phyloP scores from a whole-genome alignment of 2,113 vertebrate species.

The Eulemur macaco region DNA sequence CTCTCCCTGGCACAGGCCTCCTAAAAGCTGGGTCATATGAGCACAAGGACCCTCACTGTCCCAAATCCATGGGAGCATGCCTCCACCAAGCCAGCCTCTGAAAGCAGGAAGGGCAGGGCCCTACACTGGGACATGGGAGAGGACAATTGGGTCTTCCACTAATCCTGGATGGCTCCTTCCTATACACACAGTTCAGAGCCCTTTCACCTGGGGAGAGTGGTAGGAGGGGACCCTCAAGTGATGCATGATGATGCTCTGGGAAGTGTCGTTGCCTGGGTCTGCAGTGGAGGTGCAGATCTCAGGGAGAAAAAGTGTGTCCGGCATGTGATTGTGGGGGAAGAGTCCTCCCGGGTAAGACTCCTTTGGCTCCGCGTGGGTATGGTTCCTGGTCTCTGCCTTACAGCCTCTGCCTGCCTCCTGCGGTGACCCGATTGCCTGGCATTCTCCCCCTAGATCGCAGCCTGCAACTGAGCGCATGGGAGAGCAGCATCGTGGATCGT shows the following conservation, averaged over 20 bases:
- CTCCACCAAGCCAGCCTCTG: neutral
- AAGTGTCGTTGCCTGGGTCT: constrained; percentile 39
- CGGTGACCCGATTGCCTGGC: neutral
- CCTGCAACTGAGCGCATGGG: constrained; percentile 93
- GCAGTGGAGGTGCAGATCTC: constrained; percentile 31
- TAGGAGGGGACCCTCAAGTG: neutral
- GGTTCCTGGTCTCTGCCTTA: neutral
- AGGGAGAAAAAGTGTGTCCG: neutral
- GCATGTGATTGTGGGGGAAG: neutral
- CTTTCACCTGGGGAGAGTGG: neutral
- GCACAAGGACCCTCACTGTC: neutral
- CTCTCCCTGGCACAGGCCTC: neutral
- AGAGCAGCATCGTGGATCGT: constrained; percentile 98
- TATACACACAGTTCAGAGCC: neutral
- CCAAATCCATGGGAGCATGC: neutral
- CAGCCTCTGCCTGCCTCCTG: neutral
- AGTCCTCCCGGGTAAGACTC: neutral
- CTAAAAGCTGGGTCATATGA: constrained; percentile 3
- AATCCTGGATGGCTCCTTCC: neutral
- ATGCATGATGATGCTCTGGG: neutral
- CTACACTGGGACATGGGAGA: neutral
- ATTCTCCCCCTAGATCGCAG: constrained; percentile 87
- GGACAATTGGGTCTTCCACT: neutral
- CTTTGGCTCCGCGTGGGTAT: neutral
- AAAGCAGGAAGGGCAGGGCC: neutral